These are phyloP conservation scores for Azemiops feae DNA, from an alignment of 2,113 vertebrate species.

Conservation along the genomic window DNA sequence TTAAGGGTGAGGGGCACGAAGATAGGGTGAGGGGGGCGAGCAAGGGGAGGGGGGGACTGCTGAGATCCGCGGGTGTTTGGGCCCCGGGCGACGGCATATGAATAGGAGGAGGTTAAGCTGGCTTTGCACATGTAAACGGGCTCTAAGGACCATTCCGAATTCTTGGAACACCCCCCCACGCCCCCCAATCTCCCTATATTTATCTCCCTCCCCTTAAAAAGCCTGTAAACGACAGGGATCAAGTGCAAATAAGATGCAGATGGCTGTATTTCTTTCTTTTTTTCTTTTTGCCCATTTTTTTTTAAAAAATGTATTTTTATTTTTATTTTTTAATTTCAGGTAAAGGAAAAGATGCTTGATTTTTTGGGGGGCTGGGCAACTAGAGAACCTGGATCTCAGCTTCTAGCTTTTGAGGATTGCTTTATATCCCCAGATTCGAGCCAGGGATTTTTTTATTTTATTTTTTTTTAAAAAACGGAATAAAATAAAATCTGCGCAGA, in stretches of 20 bases:
- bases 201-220: conserved; percentile 11
- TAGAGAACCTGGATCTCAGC: neutral
- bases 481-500: neutral
- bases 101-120: conserved; percentile 65
- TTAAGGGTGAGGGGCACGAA: conserved; percentile 6
- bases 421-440: neutral
- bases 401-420: neutral
- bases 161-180: neutral
- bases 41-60: too few relatives aligned
- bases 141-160: conserved; percentile 5
- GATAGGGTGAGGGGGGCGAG: too few relatives aligned
- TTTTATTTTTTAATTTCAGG: neutral
- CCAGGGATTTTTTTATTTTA: neutral
- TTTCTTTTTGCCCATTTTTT: too few relatives aligned
- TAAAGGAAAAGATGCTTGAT: neutral
- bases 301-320: neutral
- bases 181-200: neutral
- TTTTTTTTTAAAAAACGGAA: neutral
- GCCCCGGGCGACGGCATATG: conserved; percentile 64
- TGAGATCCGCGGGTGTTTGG: conserved; percentile 33
- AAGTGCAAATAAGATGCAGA: conserved; percentile 69
- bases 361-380: neutral
- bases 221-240: conserved; percentile 67
- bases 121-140: conserved; percentile 65
- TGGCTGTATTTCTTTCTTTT: conserved; percentile 68